phyloP scores from a whole-genome alignment of 2,113 vertebrate species.

The Eulemur macaco region DNA sequence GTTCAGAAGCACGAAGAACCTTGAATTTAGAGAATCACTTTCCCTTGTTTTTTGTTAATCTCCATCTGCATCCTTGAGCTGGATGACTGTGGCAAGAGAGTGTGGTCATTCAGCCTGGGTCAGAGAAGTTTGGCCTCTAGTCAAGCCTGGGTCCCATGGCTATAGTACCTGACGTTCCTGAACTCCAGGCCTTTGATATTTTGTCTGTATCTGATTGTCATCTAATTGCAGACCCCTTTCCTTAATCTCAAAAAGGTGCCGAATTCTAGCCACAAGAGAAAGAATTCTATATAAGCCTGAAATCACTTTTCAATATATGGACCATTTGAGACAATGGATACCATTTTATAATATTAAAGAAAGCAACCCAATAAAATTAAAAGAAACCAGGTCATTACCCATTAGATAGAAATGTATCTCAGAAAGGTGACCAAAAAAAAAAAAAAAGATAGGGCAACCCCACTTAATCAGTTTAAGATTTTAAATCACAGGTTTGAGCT shows the following conservation, averaged over 20 bases:
- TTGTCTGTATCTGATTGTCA: not conserved
- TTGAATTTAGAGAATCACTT: not conserved
- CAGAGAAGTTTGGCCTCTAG: not conserved
- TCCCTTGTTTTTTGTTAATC: not conserved
- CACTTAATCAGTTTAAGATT: slow-evolving; percentile 18
- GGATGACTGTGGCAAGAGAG: not conserved
- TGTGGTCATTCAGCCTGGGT: not conserved
- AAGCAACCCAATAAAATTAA: slow-evolving; percentile 17
- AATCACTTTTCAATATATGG: not conserved
- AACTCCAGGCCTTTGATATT: not conserved
- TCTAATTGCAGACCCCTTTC: not conserved
- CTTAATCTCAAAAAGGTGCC: not conserved
- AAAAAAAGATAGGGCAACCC: not conserved
- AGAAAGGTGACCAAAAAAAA: not conserved
- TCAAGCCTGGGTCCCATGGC: not conserved
- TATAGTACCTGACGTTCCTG: not conserved
- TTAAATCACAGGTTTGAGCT: not conserved
- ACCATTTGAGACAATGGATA: not conserved
- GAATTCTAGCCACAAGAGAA: not conserved
- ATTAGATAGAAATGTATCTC: slow-evolving; percentile 5
- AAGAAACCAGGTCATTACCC: not conserved
- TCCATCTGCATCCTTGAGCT: not conserved
- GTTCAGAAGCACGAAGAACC: not conserved
- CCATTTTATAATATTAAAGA: slow-evolving; percentile 19
- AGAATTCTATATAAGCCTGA: not conserved